phyloP scores from a whole-genome alignment of 2,888 invertebrate genomes.

The Brenthis hecate region DNA sequence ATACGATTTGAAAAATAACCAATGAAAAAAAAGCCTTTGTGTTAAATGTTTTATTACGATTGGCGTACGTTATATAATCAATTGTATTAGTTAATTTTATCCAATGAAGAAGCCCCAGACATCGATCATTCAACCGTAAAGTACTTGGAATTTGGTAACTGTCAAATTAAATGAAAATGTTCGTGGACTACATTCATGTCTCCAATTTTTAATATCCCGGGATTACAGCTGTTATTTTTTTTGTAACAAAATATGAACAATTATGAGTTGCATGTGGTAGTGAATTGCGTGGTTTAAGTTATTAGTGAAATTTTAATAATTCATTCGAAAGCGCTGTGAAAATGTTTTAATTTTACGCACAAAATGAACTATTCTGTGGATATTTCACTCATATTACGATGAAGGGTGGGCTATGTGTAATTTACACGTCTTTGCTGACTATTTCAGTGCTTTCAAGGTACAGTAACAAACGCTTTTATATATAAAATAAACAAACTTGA shows the following conservation, averaged over 20 bases:
- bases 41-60: slow-evolving; percentile 66
- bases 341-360: slow-evolving; percentile 72
- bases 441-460: slow-evolving; percentile 84
- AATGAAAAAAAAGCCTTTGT: slow-evolving; percentile 49
- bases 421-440: slow-evolving; percentile 84
- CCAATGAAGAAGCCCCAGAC: slow-evolving; percentile 51
- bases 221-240: slow-evolving; percentile 37
- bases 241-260: slow-evolving; percentile 32
- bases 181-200: slow-evolving; percentile 44
- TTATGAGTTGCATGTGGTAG: slow-evolving; percentile 39
- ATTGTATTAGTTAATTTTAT: slow-evolving; percentile 35
- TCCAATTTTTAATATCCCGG: slow-evolving; percentile 37
- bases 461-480: slow-evolving; percentile 29
- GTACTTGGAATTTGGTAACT: slow-evolving; percentile 54
- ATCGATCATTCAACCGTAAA: slow-evolving; percentile 43
- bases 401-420: slow-evolving; percentile 83
- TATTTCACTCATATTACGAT: slow-evolving; percentile 80
- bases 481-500: background rate
- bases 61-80: slow-evolving; percentile 51
- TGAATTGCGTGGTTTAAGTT: slow-evolving; percentile 46
- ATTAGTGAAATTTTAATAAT: slow-evolving; percentile 47
- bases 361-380: slow-evolving; percentile 78
- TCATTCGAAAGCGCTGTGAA: slow-evolving; percentile 55
- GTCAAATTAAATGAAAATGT: slow-evolving; percentile 57
- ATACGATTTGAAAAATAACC: slow-evolving; percentile 40